Percentiles rank a stretch among this genome's conserved stretches.
Conservation (phyloP, 2,888 invertebrate species). For the Sphecodes monilicornis region DNA sequence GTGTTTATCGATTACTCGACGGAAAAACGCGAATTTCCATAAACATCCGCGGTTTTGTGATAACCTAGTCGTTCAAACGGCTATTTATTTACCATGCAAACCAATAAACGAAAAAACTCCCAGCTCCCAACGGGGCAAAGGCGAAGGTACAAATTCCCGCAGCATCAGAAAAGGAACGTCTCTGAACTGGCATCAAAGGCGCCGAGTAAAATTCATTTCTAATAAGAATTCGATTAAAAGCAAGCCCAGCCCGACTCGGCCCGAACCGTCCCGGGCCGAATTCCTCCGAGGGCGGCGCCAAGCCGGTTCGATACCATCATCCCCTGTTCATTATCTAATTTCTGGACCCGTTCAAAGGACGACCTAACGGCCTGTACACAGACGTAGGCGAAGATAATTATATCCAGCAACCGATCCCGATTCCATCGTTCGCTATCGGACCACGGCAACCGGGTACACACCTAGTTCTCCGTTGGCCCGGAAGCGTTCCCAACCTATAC, state of each 20-base stretch:
- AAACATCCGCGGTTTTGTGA: neutral
- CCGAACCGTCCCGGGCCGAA: neutral
- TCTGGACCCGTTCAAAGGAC: conserved; percentile 35
- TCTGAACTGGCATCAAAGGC: neutral
- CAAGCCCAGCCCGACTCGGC: neutral
- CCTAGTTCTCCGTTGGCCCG: neutral
- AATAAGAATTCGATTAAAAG: conserved; percentile 32
- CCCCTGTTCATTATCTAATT: conserved; percentile 44
- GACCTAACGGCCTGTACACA: conserved; percentile 4
- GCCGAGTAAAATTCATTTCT: conserved; percentile 34
- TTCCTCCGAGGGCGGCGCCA: neutral
- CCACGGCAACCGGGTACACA: neutral
- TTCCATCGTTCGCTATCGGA: neutral
- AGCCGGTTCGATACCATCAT: conserved; percentile 28
- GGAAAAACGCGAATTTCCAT: neutral
- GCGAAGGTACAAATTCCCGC: neutral
- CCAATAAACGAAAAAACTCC: neutral
- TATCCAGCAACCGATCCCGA: conserved; percentile 24
- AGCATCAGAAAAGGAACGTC: neutral
- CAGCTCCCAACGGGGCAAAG: neutral
- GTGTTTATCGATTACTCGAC: neutral
- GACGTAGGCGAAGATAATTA: conserved; percentile 39
- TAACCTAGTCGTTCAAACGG: neutral
- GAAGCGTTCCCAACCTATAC: neutral
- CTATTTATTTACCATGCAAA: neutral